Percentiles rank a stretch among this genome's conserved stretches.
Evolutionary conservation across 2,888 invertebrate genomes (phyloP).

Genomic region (Brachyptera risi): DNA sequence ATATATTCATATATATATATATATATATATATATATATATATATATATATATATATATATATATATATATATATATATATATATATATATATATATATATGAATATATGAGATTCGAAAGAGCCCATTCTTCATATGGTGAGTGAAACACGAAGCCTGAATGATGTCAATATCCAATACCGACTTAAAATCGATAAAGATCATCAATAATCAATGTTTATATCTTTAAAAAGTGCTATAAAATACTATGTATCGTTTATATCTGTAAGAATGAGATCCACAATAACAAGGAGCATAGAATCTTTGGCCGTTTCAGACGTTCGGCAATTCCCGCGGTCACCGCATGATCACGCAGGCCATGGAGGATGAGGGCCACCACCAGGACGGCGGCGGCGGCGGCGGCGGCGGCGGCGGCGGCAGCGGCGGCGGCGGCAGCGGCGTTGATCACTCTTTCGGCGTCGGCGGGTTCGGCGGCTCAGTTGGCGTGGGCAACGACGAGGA

Average conservation of each 20-base stretch:
- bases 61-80: no score
- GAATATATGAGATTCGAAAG: no score
- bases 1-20: no score
- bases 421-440: slow-evolving; percentile 37
- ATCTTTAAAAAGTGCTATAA: no score
- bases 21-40: no score
- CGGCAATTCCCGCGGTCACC: slow-evolving; percentile 65
- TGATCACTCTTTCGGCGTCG: slow-evolving; percentile 45
- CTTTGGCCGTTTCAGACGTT: slow-evolving; percentile 79
- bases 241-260: slow-evolving; percentile 12
- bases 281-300: slow-evolving; percentile 58
- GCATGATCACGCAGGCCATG: slow-evolving; percentile 47
- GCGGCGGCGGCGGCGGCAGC: slow-evolving; percentile 40
- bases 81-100: no score
- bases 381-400: slow-evolving; percentile 45
- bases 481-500: slow-evolving; percentile 44
- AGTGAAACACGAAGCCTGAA: no score
- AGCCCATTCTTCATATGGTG: no score
- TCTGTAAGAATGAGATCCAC: slow-evolving; percentile 27
- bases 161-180: no score
- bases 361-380: slow-evolving; percentile 38
- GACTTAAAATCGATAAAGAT: no score
- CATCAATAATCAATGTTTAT: no score
- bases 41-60: no score
- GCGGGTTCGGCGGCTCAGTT: slow-evolving; percentile 39